Evolutionary conservation across 2,113 vertebrate species (phyloP).

Genomic region (Callocephalon fimbriatum): DNA sequence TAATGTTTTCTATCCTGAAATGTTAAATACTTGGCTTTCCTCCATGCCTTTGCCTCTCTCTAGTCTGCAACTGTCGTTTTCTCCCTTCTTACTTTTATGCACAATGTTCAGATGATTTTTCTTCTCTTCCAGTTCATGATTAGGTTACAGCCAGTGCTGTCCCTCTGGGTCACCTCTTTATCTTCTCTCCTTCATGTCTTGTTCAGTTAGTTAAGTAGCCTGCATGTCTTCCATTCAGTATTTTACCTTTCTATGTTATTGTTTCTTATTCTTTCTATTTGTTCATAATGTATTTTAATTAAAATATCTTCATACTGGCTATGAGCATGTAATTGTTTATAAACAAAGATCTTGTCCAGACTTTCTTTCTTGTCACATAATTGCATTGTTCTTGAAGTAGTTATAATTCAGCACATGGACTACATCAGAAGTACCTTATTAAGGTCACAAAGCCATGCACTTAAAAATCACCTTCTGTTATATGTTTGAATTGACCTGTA

Average conservation of each 20-base stretch:
- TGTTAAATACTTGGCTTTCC: constrained; percentile 77
- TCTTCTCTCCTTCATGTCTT: constrained; percentile 55
- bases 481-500: neutral
- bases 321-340: neutral
- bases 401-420: neutral
- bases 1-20: constrained; percentile 74
- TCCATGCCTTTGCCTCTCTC: constrained; percentile 70
- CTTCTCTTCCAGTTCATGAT: constrained; percentile 71
- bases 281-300: constrained; percentile 24
- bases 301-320: neutral
- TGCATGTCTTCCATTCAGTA: constrained; percentile 32
- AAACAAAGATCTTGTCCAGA: neutral
- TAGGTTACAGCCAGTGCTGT: constrained; percentile 69
- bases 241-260: constrained; percentile 43
- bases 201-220: constrained; percentile 65
- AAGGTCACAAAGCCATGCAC: neutral
- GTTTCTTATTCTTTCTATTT: constrained; percentile 45
- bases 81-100: constrained; percentile 52
- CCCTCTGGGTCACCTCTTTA: constrained; percentile 73
- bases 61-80: constrained; percentile 43
- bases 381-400: constrained; percentile 9
- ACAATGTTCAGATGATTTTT: constrained; percentile 66
- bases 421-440: neutral
- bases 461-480: neutral
- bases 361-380: neutral